Evolutionary conservation across 2,888 invertebrate species (phyloP).

Genomic region (Dryobotodes eremita): DNA sequence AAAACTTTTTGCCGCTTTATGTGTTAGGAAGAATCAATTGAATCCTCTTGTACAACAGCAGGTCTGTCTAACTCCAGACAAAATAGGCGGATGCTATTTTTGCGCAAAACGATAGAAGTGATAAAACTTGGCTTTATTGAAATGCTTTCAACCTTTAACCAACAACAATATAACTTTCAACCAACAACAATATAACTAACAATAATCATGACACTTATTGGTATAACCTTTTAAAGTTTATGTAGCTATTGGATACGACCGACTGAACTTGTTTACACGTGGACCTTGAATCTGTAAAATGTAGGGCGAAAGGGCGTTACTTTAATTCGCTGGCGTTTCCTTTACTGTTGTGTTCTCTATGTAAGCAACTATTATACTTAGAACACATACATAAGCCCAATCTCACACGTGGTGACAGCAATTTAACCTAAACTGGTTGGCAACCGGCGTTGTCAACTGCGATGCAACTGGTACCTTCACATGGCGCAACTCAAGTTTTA

Average conservation of each 20-base stretch:
- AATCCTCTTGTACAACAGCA: background rate
- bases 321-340: conserved; percentile 46
- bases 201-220: conserved; percentile 57
- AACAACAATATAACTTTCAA: conserved; percentile 18
- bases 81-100: background rate
- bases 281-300: conserved; percentile 58
- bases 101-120: background rate
- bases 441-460: no score
- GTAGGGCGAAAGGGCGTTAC: conserved; percentile 41
- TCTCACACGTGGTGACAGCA: no score
- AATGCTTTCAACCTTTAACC: conserved; percentile 8
- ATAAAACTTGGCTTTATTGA: background rate
- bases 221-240: conserved; percentile 51
- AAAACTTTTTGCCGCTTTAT: background rate
- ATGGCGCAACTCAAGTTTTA: no score
- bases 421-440: no score
- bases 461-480: no score
- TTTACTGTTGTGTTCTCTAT: conserved; percentile 21
- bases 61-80: background rate
- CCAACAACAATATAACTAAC: conserved; percentile 30
- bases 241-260: conserved; percentile 36
- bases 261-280: conserved; percentile 53
- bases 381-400: background rate
- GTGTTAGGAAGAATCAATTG: background rate
- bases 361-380: background rate